Percentiles rank a stretch among this genome's conserved stretches.
Conservation (phyloP, 2,797 vertebrate genomes). For the Sorex maritimensis region DNA sequence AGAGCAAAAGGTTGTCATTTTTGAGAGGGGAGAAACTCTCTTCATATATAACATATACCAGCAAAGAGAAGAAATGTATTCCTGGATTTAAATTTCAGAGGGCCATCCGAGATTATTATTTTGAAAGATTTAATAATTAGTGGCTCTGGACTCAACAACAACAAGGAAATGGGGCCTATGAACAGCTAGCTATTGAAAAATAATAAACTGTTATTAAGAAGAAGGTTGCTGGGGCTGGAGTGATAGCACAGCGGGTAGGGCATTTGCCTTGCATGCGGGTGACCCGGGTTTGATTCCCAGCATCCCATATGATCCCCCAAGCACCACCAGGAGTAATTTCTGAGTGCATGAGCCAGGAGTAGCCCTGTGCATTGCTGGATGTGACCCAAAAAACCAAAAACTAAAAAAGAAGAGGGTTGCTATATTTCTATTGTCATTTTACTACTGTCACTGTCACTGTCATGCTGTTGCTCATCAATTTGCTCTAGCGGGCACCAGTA, state of each 20-base stretch:
- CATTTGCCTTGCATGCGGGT: no score
- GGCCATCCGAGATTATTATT: background rate
- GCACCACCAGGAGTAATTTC: no score
- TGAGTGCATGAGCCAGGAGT: no score
- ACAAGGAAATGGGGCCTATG: background rate
- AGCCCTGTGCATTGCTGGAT: no score
- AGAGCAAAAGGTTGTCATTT: constrained; percentile 19
- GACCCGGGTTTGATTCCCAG: no score
- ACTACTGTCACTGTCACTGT: background rate
- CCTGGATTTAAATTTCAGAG: constrained; percentile 42
- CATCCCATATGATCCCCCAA: no score
- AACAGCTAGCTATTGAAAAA: background rate
- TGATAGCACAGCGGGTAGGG: no score
- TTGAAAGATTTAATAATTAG: constrained; percentile 23
- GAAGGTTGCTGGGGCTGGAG: no score
- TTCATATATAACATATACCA: background rate
- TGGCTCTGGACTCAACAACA: background rate
- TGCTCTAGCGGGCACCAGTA: no score
- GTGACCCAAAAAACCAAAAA: no score
- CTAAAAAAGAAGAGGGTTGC: background rate
- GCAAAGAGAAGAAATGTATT: constrained; percentile 2
- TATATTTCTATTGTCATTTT: constrained; percentile 2
- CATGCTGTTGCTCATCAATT: no score
- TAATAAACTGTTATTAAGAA: no score
- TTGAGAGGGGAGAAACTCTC: background rate